Base-by-base conservation (phyloP, 2,797 vertebrate species). In the Helarctos malayanus region DNA sequence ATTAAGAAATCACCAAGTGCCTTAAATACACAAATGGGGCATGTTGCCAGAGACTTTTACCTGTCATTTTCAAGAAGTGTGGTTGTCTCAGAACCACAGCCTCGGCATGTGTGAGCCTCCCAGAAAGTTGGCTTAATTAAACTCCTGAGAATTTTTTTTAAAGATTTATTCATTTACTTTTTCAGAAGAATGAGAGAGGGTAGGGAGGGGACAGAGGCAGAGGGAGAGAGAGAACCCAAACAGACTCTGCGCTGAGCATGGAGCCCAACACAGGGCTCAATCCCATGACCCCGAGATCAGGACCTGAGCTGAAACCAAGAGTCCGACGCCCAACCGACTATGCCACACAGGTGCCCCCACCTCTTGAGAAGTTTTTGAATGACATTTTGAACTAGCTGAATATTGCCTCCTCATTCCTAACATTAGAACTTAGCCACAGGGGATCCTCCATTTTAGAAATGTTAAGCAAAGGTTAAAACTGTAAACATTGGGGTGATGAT, bases 1-100 rank as follows among this genome's bases (percentile, higher is more conserved):
- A 7, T 35, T 54, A 10, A 0, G 1, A 38, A 80, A 27, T 56
- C 63, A 32, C 4, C 11, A 4, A 0, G 0, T 19, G 18, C 13
- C 2, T 4, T 12, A 27, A 59, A 14, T 69, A n/a, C 13, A 61
- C 87, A 80, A 16, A 11, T 0, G 0, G 83, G 38, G 14, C 10
- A 21, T 35, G 1, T 9, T 15, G 12, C 85, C 38, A 10, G 11
- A 41, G 61, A 56, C 1, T 0, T 71, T 27, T 6, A 75, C 35
- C 1, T 11, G 65, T 83, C 57, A 11, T 32, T 83, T 93, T 82
- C 35, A 61, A 27, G 38, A 63, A 89, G 29, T 10, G 4, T 11
- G n/a, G 8, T 80, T 35, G 54, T 41, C 9, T 63, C 27, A 41
- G 27, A 54, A 61, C 18, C 7, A 57, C 35, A 81, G 45, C 5